Conservation (phyloP, 2,888 invertebrate species). For the Cataglyphis altisquamis region DNA sequence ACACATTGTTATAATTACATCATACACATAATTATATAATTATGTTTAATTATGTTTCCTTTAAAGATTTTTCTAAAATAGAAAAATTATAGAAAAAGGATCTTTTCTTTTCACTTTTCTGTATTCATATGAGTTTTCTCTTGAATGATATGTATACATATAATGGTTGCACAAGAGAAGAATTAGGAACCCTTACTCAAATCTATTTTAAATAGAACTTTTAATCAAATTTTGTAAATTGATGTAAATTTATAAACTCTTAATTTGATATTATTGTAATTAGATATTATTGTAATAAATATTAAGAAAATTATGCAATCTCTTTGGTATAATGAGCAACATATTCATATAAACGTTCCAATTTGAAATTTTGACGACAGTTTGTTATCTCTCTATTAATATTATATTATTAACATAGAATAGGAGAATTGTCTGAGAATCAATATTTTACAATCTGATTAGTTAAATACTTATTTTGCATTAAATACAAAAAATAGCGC, state of each 20-base stretch:
- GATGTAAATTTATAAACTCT: not conserved
- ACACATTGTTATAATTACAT: not conserved
- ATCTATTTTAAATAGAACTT: not conserved
- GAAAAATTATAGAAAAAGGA: not conserved
- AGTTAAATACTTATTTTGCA: not conserved
- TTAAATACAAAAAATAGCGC: not conserved
- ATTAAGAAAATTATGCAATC: not conserved
- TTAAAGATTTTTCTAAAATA: not conserved
- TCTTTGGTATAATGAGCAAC: not conserved
- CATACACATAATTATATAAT: not conserved
- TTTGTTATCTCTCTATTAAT: not conserved
- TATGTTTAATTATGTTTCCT: not conserved
- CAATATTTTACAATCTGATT: not conserved
- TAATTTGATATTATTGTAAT: no score
- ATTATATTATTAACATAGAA: not conserved
- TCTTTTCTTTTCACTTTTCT: not conserved
- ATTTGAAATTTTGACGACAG: not conserved
- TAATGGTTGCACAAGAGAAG: not conserved
- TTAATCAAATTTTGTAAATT: not conserved
- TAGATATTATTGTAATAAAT: not conserved
- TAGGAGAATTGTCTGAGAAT: not conserved
- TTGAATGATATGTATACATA: not conserved
- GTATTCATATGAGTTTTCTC: not conserved
- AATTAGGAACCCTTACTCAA: not conserved
- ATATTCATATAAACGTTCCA: not conserved